These are phyloP conservation scores for Clarias fuscus DNA, from an alignment of 2,797 vertebrate genomes.

Conservation along the genomic window DNA sequence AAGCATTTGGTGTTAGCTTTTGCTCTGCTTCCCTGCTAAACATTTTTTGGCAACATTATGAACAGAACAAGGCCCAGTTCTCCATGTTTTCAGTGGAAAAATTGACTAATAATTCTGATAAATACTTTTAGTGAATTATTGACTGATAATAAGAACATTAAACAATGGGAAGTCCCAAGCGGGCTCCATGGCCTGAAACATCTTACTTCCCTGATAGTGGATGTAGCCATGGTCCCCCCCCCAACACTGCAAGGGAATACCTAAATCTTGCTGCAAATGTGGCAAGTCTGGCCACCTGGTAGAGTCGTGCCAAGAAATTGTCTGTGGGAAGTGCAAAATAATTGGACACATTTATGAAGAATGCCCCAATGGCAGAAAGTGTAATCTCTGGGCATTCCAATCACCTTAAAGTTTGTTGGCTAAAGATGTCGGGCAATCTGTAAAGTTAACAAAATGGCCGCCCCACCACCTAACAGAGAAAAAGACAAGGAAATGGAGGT, in stretches of 20 bases:
- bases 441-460: conserved; percentile 18
- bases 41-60: too few species aligned
- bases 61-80: neutral
- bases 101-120: conserved; percentile 32
- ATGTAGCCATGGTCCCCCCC: too few species aligned
- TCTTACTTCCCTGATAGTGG: conserved; percentile 17
- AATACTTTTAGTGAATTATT: too few species aligned
- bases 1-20: too few species aligned
- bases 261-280: neutral
- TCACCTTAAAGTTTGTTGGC: conserved; percentile 31
- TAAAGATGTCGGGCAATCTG: conserved; percentile 11
- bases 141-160: too few species aligned
- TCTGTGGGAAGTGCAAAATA: conserved; percentile 32
- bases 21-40: too few species aligned
- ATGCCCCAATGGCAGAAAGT: conserved; percentile 47
- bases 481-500: too few species aligned
- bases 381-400: neutral
- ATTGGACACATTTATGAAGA: conserved; percentile 39
- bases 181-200: neutral
- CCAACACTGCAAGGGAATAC: too few species aligned
- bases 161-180: conserved; percentile 11
- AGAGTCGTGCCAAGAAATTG: conserved; percentile 9
- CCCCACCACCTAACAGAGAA: too few species aligned
- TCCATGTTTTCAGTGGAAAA: conserved; percentile 26
- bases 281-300: neutral